These are phyloP conservation scores for Tuta absoluta DNA, from an alignment of 2,888 invertebrate species.

Conservation along the genomic window DNA sequence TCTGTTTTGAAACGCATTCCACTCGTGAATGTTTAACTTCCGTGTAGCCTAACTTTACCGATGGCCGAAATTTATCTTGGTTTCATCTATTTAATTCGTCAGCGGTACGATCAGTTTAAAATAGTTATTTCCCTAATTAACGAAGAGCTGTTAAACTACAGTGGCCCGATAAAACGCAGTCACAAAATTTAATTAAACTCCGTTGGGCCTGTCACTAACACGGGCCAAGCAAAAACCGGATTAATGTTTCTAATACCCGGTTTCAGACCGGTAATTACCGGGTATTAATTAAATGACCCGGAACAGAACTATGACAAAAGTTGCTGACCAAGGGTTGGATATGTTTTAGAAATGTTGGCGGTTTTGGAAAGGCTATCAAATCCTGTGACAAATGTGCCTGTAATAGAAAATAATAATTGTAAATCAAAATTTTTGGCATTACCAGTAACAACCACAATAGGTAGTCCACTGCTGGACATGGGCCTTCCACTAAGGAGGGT, in stretches of 20 bases:
- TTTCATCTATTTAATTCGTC: too few relatives aligned
- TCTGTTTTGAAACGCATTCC: too few relatives aligned
- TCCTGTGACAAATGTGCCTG: neutral
- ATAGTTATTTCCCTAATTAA: neutral
- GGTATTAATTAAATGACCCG: slow-evolving; percentile 40
- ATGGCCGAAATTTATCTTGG: too few relatives aligned
- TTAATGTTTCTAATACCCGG: slow-evolving; percentile 34
- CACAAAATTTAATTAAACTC: slow-evolving; percentile 24
- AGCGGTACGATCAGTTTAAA: neutral
- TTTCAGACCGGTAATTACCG: slow-evolving; percentile 36
- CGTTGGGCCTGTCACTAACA: slow-evolving; percentile 14
- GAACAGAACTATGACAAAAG: slow-evolving; percentile 38
- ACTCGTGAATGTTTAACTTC: too few relatives aligned
- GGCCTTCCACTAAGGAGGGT: too few relatives aligned
- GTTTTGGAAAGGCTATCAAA: neutral
- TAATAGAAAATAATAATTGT: too few relatives aligned
- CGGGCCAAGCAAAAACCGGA: slow-evolving; percentile 35
- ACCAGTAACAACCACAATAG: too few relatives aligned
- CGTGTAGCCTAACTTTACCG: too few relatives aligned
- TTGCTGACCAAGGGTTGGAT: slow-evolving; percentile 15
- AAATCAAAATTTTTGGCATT: too few relatives aligned
- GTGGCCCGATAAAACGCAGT: neutral
- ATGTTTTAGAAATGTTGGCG: neutral
- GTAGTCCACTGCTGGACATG: too few relatives aligned
- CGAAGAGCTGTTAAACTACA: neutral